Evolutionary conservation across 2,113 vertebrate genomes (phyloP), one percentile per base, ranked within the genome.

Genomic region (Hoplias malabaricus): DNA sequence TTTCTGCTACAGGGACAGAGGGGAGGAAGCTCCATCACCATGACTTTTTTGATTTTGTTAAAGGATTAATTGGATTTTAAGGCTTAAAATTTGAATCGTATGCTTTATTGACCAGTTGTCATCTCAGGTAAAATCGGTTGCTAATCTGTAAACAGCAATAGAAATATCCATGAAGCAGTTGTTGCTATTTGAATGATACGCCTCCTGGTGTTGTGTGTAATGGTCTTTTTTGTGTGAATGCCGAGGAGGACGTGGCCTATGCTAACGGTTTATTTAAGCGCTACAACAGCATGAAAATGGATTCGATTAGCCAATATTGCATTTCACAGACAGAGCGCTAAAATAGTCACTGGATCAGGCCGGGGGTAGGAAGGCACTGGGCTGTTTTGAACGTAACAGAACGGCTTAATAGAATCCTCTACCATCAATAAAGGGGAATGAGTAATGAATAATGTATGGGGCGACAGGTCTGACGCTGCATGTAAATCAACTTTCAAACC

Each of bases 361-460:
- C 23, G 4, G 12, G 13, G 23, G 33, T 53, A 27, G 29, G 54
- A 53, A 29, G 25, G 31, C 43, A n/a, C 27, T 54, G 48, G 43
- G 80, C 88, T 88, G 86, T 89, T 84, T 83, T 89, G 68, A 76
- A 82, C 79, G 84, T 89, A 84, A 78, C 69, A 85, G 84, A 68
- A 75, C 88, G 84, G 70, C 84, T 84, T 89, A 89, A 89, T 88
- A 90, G 82, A 89, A 90, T 91, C 84, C 71, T 77, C 68, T 77
- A 82, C 68, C 88, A 86, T 90, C 89, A 89, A 88, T 90, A 87
- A 89, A 85, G 81, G 6, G 63, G 81, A n/a, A 89, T 92, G 91
- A n/a, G n/a, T n/a, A 23, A 53, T 53, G 48, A 90, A 91, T 91
- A 87, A 90, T 91, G 88, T 81, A 90, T 87, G 82, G n/a, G 71